Evolutionary conservation across 92 coral and sea anemone species (phyloP).

Genomic region (Ricordea florida): DNA sequence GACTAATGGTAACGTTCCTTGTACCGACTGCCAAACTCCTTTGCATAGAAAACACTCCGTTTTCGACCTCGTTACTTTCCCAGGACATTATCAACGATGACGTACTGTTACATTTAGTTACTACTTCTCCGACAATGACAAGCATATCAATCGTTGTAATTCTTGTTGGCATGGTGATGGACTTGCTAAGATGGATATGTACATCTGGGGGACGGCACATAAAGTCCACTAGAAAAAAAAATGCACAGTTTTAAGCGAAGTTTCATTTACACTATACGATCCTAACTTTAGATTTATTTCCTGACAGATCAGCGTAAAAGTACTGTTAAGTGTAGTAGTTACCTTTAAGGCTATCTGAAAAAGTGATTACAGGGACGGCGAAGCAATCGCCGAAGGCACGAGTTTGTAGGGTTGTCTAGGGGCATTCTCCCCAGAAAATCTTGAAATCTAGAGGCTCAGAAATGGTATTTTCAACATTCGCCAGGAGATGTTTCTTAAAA

Average conservation of each 20-base stretch:
- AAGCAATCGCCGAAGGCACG: no score
- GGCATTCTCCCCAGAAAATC: no score
- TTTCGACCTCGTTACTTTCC: conserved; percentile 59
- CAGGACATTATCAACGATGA: conserved; percentile 35
- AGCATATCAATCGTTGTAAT: conserved; percentile 47
- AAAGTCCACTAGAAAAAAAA: conserved; percentile 63
- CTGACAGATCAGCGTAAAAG: no score
- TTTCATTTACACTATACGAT: not conserved
- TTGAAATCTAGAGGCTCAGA: no score
- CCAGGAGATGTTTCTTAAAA: no score
- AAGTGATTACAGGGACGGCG: no score
- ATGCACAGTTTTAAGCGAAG: not conserved
- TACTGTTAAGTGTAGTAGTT: no score
- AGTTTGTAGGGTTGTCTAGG: no score
- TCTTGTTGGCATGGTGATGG: conserved; percentile 12
- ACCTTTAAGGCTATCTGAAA: no score
- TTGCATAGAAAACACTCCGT: conserved; percentile 42
- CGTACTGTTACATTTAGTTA: conserved; percentile 50
- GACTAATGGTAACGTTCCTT: conserved; percentile 29
- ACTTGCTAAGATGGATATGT: conserved; percentile 45
- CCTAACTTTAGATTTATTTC: no score
- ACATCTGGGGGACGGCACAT: conserved; percentile 77
- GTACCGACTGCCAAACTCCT: conserved; percentile 29
- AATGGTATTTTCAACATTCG: no score
- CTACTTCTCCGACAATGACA: conserved; percentile 42